Conservation (phyloP, 1,140 invertebrate genomes). For the Lysiphlebus fabarum region DNA sequence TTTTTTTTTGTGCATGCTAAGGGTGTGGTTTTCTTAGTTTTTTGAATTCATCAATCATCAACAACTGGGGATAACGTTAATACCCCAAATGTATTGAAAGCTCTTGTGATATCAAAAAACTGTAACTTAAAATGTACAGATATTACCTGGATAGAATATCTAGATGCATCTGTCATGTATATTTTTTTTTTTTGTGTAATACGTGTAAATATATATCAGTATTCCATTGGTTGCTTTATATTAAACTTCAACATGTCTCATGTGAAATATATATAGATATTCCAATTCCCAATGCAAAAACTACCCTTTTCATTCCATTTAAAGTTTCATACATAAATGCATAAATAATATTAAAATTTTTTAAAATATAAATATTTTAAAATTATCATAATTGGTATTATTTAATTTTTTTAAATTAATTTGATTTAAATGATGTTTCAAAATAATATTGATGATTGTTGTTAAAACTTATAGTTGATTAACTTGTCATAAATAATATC, state of each 20-base stretch:
- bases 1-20: too few relatives aligned
- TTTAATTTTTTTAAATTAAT: too few relatives aligned
- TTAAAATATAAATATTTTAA: too few relatives aligned
- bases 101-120: constrained; percentile 23
- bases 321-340: constrained; percentile 29
- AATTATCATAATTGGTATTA: too few relatives aligned
- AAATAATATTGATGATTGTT: too few relatives aligned
- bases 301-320: neutral
- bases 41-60: constrained; percentile 49
- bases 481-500: constrained; percentile 20
- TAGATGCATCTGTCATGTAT: constrained; percentile 23
- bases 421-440: too few relatives aligned
- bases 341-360: too few relatives aligned
- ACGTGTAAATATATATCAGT: constrained; percentile 1
- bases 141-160: constrained; percentile 30
- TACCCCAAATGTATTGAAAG: constrained; percentile 39
- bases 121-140: constrained; percentile 24
- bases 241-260: constrained; percentile 6
- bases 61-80: constrained; percentile 47
- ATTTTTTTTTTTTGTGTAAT: constrained; percentile 2
- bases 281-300: neutral
- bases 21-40: too few relatives aligned
- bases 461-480: too few relatives aligned
- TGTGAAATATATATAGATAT: neutral
- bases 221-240: neutral